Percentiles rank a stretch among this genome's conserved stretches.
These are phyloP conservation scores for Sycophila sp. DNA, from an alignment of 1,140 invertebrate species.

Conservation along the genomic window DNA sequence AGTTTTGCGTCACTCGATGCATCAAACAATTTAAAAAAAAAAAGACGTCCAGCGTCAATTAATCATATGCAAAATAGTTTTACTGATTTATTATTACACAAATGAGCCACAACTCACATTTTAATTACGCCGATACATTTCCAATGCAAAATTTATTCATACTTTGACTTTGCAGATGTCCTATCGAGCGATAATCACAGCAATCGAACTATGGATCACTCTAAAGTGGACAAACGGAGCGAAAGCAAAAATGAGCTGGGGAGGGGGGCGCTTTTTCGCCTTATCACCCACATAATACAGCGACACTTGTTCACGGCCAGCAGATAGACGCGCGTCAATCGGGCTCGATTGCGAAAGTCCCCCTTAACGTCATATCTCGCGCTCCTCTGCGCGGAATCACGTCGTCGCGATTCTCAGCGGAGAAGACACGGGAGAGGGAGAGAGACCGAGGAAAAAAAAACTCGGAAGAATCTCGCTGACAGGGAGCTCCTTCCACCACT, in stretches of 20 bases:
- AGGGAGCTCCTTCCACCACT: no score
- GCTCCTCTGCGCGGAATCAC: no score
- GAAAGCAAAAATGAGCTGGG: not conserved
- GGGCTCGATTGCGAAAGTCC: not conserved
- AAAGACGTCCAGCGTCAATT: no score
- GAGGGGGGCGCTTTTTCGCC: not conserved
- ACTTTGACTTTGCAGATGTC: no score
- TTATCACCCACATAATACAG: slow-evolving; percentile 5
- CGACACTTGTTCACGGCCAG: slow-evolving; percentile 17
- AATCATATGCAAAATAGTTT: no score
- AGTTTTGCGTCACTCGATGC: not conserved
- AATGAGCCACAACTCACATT: no score
- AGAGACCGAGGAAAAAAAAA: not conserved
- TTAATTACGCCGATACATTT: no score
- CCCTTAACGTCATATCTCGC: slow-evolving; percentile 17
- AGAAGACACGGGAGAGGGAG: not conserved
- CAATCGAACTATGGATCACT: not conserved
- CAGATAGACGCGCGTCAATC: slow-evolving; percentile 6
- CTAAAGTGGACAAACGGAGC: no score
- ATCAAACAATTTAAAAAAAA: not conserved
- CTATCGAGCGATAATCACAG: not conserved
- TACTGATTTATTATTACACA: no score
- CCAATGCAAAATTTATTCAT: no score
- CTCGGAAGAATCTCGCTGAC: no score
- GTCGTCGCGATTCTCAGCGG: not conserved